Conservation (phyloP, 2,113 vertebrate genomes). For the Macrotis lagotis region DNA sequence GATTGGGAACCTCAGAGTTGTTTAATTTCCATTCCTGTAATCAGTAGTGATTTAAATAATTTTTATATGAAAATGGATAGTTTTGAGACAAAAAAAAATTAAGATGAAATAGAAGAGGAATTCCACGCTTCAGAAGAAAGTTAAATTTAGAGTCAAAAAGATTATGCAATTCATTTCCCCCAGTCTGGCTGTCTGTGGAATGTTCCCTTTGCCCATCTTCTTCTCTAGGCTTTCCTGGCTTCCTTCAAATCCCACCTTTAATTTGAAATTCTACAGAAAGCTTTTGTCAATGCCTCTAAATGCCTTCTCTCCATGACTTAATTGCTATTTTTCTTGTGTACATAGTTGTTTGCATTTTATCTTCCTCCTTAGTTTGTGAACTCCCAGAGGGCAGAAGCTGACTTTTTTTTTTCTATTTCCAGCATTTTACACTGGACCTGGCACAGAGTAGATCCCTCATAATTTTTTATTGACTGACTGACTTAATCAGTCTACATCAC, state of each 20-base stretch:
- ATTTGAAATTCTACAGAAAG: neutral
- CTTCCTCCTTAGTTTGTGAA: neutral
- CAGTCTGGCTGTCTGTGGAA: neutral
- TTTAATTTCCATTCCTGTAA: neutral
- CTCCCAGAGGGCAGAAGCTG: neutral
- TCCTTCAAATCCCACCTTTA: neutral
- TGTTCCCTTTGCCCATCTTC: neutral
- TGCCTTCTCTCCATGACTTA: neutral
- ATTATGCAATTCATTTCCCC: neutral
- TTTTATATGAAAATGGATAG: neutral
- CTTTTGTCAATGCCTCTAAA: neutral
- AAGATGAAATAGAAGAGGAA: neutral
- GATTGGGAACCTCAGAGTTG: neutral
- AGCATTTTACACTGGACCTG: neutral
- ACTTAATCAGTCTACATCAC: neutral
- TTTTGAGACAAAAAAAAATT: neutral
- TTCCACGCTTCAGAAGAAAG: too few species aligned
- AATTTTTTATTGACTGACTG: neutral
- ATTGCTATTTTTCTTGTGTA: neutral
- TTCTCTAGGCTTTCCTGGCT: neutral
- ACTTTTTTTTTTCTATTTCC: neutral
- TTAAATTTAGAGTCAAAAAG: neutral
- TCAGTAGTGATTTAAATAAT: neutral
- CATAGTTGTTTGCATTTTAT: neutral
- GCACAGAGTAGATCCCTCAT: neutral